Evolutionary conservation across 2,888 invertebrate species (phyloP).

Genomic region (Lysandra coridon): DNA sequence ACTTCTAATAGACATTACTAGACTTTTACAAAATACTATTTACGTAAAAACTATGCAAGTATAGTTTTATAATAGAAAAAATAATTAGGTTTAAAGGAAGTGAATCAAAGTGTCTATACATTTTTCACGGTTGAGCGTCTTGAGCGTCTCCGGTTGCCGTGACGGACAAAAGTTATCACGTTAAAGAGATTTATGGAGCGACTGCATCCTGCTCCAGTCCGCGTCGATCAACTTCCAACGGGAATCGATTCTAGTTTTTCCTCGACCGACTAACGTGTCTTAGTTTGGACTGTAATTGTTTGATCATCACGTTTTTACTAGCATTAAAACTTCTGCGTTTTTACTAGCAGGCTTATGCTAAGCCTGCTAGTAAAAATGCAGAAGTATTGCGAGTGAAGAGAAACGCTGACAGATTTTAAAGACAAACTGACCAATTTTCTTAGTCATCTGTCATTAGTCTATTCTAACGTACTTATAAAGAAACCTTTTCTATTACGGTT

Average conservation of each 20-base stretch:
- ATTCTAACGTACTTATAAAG: too few species aligned
- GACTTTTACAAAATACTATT: too few species aligned
- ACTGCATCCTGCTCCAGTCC: slow-evolving; percentile 46
- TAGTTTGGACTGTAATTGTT: slow-evolving; percentile 11
- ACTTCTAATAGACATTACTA: too few species aligned
- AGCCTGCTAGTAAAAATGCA: too few species aligned
- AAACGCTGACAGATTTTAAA: not conserved
- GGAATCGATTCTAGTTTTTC: slow-evolving; percentile 37
- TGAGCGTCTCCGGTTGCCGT: slow-evolving; percentile 51
- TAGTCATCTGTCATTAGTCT: not conserved
- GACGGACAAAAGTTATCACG: slow-evolving; percentile 56
- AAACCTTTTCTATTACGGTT: too few species aligned
- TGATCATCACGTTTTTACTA: not conserved
- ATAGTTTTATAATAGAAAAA: not conserved
- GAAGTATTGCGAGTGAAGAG: too few species aligned
- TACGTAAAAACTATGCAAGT: too few species aligned
- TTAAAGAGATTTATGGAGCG: slow-evolving; percentile 52
- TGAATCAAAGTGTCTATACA: not conserved
- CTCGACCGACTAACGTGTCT: not conserved
- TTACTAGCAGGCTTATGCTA: not conserved
- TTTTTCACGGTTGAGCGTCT: slow-evolving; percentile 18
- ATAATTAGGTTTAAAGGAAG: not conserved
- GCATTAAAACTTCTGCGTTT: not conserved
- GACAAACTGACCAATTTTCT: not conserved
- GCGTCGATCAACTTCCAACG: slow-evolving; percentile 41